Conservation (phyloP, 1,140 invertebrate species). For the Orius laevigatus region DNA sequence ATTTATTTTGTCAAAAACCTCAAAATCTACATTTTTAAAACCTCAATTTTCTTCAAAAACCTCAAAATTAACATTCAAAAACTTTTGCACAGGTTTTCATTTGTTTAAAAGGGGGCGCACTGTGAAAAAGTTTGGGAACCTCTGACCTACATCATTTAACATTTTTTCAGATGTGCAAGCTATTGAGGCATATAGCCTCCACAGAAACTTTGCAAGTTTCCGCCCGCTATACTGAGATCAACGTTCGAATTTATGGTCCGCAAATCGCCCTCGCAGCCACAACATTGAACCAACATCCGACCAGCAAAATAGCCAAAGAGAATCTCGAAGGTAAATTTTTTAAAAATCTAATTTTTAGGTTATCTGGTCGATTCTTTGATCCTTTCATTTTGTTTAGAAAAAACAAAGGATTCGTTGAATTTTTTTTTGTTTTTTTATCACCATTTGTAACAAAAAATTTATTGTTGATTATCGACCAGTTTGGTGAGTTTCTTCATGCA, state of each 20-base stretch:
- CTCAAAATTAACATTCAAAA: no score
- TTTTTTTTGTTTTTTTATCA: neutral
- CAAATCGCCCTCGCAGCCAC: constrained; percentile 88
- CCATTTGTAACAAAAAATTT: neutral
- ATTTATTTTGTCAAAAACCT: no score
- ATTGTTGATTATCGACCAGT: neutral
- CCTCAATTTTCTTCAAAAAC: no score
- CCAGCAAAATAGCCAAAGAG: constrained; percentile 89
- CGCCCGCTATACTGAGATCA: constrained; percentile 89
- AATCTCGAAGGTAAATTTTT: constrained; percentile 62
- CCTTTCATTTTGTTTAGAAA: neutral
- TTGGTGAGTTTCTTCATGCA: no score
- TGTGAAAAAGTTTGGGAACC: no score
- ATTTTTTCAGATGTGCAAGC: constrained; percentile 79
- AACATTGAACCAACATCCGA: constrained; percentile 77
- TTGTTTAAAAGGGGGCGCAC: no score
- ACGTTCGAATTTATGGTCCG: constrained; percentile 81
- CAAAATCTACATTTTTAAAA: no score
- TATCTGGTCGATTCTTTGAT: no score
- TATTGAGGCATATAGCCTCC: constrained; percentile 84
- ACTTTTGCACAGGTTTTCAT: no score
- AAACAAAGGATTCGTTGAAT: no score
- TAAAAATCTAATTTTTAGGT: neutral
- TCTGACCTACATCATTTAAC: no score
- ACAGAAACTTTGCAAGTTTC: constrained; percentile 88